Base-by-base conservation (phyloP, 2,888 invertebrate genomes). In the Paralinhomoeus sp. region DNA sequence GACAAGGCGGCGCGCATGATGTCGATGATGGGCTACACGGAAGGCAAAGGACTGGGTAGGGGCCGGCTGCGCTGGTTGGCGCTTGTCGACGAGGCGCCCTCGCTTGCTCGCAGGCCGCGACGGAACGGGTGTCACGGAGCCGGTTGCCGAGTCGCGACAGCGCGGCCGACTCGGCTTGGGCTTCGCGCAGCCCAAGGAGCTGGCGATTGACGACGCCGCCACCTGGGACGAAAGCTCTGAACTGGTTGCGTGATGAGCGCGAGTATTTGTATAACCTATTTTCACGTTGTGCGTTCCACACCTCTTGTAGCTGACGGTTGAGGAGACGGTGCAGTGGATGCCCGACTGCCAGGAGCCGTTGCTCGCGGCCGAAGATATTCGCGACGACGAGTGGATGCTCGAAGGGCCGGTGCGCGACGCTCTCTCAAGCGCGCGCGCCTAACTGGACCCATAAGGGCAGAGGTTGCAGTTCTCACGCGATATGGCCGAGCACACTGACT, bases 101-200 rank as follows among this genome's bases (percentile, higher is more conserved):
- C n/a, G n/a, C n/a, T n/a, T n/a, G n/a, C n/a, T n/a, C n/a, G n/a
- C n/a, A n/a, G n/a, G n/a, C n/a, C n/a, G n/a, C n/a, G n/a, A 73
- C 58, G 75, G 74, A 24, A 81, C 84, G 66, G 87, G 87, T 42
- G 70, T 76, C 33, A 68, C 75, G 17, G 75, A 77, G 43, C 82
- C 83, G 1, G 72, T 89, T 1, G 75, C 77, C 58, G 73, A 80
- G 2, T 76, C 78, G 0, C 74, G 72, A 34, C 84, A 85, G 63
- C 74, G 76, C 57, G 85, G 85, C 0, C 70, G 81, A 33, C 68
- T 78, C 53, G 89, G 89, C 56, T 69, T 89, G 13, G 89, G 89
- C 1, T 71, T 77, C 42, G 70, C 72, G 51, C 54, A 71, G 2
- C 66, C 69, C 40, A 52, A 55, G 12, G 27, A 27, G 27, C 12